Evolutionary conservation across 2,888 invertebrate genomes (phyloP).

Genomic region (Drosophila prostipennis): DNA sequence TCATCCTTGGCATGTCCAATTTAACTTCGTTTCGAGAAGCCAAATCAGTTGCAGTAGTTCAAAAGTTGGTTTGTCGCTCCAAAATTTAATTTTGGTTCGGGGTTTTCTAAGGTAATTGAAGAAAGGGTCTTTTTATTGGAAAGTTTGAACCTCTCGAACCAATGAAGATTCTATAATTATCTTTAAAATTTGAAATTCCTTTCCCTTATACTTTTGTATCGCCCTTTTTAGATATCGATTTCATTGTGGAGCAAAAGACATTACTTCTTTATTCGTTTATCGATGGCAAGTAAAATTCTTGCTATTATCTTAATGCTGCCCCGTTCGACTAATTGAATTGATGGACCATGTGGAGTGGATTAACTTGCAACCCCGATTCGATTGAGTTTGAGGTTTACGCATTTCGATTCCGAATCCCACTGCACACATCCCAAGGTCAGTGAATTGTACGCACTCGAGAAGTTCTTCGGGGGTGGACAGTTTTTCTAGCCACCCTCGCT

Average conservation of each 20-base stretch:
- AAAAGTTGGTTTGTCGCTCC: neutral
- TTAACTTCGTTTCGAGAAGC: constrained; percentile 16
- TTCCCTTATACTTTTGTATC: too few relatives aligned
- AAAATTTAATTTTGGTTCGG: constrained; percentile 1
- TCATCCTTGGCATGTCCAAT: constrained; percentile 8
- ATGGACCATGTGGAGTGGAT: constrained; percentile 42
- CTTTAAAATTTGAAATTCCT: too few relatives aligned
- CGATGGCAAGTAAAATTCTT: constrained; percentile 14
- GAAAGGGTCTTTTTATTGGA: too few relatives aligned
- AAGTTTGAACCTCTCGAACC: too few relatives aligned
- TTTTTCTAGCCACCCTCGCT: constrained; percentile 27
- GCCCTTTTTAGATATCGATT: too few relatives aligned
- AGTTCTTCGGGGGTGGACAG: constrained; percentile 24
- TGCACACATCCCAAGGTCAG: constrained; percentile 28
- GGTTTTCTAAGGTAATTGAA: neutral
- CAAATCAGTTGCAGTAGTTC: constrained; percentile 12
- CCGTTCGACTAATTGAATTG: constrained; percentile 31
- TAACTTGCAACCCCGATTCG: constrained; percentile 38
- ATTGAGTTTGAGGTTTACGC: constrained; percentile 56
- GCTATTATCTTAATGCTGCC: constrained; percentile 4
- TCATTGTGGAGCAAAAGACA: neutral
- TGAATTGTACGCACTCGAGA: constrained; percentile 7
- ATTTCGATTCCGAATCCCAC: constrained; percentile 23
- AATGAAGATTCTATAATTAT: too few relatives aligned
- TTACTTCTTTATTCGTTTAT: constrained; percentile 15